Evolutionary conservation across 64 coral and sea anemone species (phyloP), one percentile per base, ranked within the genome.

Genomic region (Actinia equina): DNA sequence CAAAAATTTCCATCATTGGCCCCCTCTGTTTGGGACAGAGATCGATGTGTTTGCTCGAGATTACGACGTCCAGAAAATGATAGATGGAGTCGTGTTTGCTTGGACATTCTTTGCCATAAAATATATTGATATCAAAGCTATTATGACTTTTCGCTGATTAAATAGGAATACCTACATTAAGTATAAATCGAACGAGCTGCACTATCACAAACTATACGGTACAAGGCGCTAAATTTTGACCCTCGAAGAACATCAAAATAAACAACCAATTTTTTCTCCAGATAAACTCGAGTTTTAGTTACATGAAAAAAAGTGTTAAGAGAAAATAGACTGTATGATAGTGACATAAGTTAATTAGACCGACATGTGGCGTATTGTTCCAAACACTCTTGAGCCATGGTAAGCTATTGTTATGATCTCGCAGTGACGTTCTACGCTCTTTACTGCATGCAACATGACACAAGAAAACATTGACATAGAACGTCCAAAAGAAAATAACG

Each of bases 341-440:
- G 0, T 20, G 45, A 81, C 5, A 49, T 52, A 52, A 81, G 78
- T 23, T 81, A 81, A 81, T 81, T 81, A 49, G 78, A 4, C 52
- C 44, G n/a, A 81, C 78, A 81, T 81, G 78, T 81, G 78, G 78
- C 45, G 16, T 4, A 81, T 81, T 81, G 78, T 81, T 22, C 5
- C 1, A 46, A 49, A 81, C 78, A 81, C 78, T 81, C 78, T 49
- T 23, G 14, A 79, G 43, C 15, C 44, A 79, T 46, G 43, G 23
- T 41, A 52, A 3, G 16, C 78, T 20, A 44, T 81, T 81, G 78
- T 81, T 51, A 2, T 6, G 16, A 2, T 16, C 44, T 74, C 25
- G 25, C 69, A 41, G 20, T 74, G n/a, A 74, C 69, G n/a, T 74
- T 7, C 26, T 30, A 9, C 12, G 41, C 69, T 12, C 69, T 74